Conservation (phyloP, 2,113 vertebrate species). For the Scartelaos histophorus region DNA sequence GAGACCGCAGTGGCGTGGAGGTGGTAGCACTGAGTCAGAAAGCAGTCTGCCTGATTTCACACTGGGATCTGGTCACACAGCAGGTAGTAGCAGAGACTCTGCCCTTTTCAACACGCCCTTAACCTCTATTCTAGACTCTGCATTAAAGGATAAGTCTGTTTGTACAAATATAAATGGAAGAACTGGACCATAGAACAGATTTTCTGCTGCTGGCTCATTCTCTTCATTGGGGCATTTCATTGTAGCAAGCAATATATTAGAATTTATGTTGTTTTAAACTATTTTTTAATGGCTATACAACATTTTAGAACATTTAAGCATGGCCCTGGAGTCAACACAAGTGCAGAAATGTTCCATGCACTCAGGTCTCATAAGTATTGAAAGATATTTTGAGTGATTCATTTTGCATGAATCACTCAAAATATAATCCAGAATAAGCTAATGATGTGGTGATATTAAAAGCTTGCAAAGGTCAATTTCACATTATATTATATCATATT, state of each 20-base stretch:
- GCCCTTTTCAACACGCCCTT: conserved; percentile 54
- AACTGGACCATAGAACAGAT: not conserved
- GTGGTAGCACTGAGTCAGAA: conserved; percentile 68
- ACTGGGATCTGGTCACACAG: conserved; percentile 76
- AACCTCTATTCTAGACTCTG: conserved; percentile 58
- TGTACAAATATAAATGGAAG: conserved; percentile 36
- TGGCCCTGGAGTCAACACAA: too few species aligned
- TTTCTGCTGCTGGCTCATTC: too few species aligned
- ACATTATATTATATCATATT: too few species aligned
- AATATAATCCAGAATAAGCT: not conserved
- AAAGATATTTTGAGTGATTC: not conserved
- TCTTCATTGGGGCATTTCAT: too few species aligned
- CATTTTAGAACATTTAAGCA: too few species aligned
- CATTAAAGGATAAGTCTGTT: conserved; percentile 56
- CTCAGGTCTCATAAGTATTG: too few species aligned
- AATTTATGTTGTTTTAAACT: not conserved
- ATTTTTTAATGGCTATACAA: too few species aligned
- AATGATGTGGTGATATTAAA: not conserved
- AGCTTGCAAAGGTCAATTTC: too few species aligned
- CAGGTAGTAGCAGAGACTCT: conserved; percentile 72
- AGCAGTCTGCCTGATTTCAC: conserved; percentile 73
- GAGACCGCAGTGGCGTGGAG: conserved; percentile 53
- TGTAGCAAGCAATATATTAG: too few species aligned
- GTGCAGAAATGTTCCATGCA: too few species aligned
- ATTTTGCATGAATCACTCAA: not conserved